A percentile compares a stretch with the other conserved stretches of the same genome.
These are phyloP conservation scores for Acanthornis magna DNA, from an alignment of 2,797 vertebrate genomes.

Conservation along the genomic window DNA sequence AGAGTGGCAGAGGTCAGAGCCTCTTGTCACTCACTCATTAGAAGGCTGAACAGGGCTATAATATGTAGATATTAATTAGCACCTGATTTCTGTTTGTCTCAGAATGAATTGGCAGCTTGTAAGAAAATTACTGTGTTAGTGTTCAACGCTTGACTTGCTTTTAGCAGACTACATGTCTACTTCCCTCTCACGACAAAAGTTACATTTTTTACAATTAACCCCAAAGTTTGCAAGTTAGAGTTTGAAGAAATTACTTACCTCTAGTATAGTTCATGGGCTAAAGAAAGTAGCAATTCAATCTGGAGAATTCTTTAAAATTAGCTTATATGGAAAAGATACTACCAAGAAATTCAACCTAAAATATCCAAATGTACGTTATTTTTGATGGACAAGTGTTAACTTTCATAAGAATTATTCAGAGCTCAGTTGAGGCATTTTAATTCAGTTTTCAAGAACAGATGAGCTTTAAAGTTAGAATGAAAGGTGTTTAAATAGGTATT, in stretches of 20 bases:
- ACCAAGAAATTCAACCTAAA: background rate
- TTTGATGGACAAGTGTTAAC: background rate
- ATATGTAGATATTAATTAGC: background rate
- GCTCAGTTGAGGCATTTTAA: background rate
- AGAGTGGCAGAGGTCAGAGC: background rate
- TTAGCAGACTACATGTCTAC: background rate
- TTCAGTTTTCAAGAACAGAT: background rate
- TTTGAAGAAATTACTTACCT: background rate
- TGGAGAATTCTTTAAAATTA: background rate
- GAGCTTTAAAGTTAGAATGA: background rate
- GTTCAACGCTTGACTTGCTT: background rate
- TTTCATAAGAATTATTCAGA: background rate
- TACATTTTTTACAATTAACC: background rate
- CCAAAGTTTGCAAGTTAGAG: background rate
- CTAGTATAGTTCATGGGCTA: background rate
- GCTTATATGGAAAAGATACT: background rate
- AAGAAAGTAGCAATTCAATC: background rate
- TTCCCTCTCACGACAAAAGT: background rate
- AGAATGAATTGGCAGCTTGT: background rate
- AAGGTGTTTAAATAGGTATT: background rate
- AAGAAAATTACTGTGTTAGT: background rate
- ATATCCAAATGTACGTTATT: background rate
- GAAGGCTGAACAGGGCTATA: background rate
- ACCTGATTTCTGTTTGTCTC: background rate
- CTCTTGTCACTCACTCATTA: background rate